Conservation (phyloP, 2,888 invertebrate species). For the Ganaspis brasiliensis region DNA sequence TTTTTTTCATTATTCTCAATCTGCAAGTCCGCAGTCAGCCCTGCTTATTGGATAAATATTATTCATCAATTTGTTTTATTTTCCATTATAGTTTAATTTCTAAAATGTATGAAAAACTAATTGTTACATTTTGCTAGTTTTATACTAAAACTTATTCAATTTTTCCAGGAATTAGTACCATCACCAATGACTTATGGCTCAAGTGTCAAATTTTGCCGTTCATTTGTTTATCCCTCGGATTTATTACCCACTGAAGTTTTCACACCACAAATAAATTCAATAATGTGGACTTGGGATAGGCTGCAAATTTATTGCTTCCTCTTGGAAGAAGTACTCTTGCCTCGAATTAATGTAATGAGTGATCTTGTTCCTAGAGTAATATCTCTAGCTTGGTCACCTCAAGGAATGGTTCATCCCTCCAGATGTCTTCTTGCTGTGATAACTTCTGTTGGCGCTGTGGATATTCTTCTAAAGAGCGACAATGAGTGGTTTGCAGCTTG, state of each 20-base stretch:
- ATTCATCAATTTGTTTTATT: no score
- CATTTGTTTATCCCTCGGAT: conserved; percentile 72
- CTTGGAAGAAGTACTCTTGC: conserved; percentile 70
- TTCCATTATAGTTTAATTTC: no score
- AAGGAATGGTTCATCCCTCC: conserved; percentile 66
- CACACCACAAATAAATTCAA: conserved; percentile 56
- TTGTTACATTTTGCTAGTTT: no score
- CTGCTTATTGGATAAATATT: no score
- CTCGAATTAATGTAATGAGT: conserved; percentile 66
- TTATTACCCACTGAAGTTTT: conserved; percentile 66
- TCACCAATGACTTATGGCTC: conserved; percentile 69
- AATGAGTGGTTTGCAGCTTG: conserved; percentile 71
- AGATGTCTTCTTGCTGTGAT: conserved; percentile 73
- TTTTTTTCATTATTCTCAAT: no score
- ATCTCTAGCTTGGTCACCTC: conserved; percentile 73
- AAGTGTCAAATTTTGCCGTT: conserved; percentile 69
- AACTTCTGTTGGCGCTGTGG: conserved; percentile 72
- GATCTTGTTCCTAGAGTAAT: conserved; percentile 66
- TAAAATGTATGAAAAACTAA: no score
- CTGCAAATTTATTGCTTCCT: conserved; percentile 72
- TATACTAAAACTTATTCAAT: conserved; percentile 35
- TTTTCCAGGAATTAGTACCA: conserved; percentile 73
- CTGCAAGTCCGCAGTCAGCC: no score
- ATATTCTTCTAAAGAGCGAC: conserved; percentile 68
- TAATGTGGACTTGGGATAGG: conserved; percentile 66